Base-by-base conservation (phyloP, 2,797 vertebrate species). In the Centropyge bicolor region DNA sequence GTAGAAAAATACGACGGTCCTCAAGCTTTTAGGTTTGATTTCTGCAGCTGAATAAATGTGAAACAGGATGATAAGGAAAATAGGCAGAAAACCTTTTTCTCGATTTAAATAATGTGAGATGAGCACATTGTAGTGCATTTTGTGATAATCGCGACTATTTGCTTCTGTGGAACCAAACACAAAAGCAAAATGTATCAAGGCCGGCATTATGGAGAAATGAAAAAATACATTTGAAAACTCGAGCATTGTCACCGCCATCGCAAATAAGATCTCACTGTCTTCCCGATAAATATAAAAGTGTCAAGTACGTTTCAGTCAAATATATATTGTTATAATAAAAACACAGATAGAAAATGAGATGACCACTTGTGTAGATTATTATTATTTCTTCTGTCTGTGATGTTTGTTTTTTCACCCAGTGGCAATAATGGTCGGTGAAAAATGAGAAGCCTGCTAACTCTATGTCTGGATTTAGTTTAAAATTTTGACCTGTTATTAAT, bases 101-200 rank as follows among this genome's bases (percentile, higher is more conserved):
- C 4, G 12, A 41, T 45, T 49, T 19, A 62, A 70, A 63, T 12
- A 41, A 56, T 64, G 36, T 56, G 70, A 38, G 68, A 55, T 22
- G 49, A 27, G 64, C 56, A 54, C 14, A 31, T 49, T 57, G 19
- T 31, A 41, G 24, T 19, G 16, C 48, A 40, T 56, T 71, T 19
- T 8, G 20, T 19, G 22, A 51, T 71, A 52, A 71, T n/a, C 40
- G 51, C 22, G 49, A 54, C 60, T 41, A 63, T 70, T 68, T 62
- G 11, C 11, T 69, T 76, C 40, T 11, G n/a, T 19, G 1, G 11
- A 52, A 69, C 20, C 40, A 38, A 77, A 70, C 48, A 17, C 27
- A 63, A 36, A 38, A 46, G 45, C 17, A 40, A 48, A 63, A 61
- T 38, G 45, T n/a, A 14, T 41, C 9, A 51, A 22, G 14, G 41